phyloP scores from a whole-genome alignment of 2,113 vertebrate species.

The Halichoeres trimaculatus region DNA sequence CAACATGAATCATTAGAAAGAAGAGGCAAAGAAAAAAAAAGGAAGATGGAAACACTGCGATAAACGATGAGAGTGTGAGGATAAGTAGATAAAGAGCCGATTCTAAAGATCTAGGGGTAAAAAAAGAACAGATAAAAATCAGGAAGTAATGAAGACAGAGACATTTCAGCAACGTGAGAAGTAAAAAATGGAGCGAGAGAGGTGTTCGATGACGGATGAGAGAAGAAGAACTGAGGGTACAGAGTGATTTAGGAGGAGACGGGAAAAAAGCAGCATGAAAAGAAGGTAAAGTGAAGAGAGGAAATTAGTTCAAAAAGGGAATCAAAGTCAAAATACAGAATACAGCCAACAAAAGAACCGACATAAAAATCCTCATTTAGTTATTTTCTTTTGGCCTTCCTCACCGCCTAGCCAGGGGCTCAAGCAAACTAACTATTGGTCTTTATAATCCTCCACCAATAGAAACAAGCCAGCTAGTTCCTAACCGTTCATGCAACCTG shows the following conservation, averaged over 20 bases:
- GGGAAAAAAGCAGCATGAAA: no score
- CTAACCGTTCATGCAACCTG: no score
- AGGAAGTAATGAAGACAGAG: neutral
- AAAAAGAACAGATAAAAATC: neutral
- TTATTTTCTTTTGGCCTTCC: no score
- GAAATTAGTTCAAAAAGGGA: no score
- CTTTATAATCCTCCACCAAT: no score
- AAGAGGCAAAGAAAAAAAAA: slow-evolving; percentile 7
- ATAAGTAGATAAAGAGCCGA: slow-evolving; percentile 22
- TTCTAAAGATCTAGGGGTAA: neutral
- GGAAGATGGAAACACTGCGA: slow-evolving; percentile 10
- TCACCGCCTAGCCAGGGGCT: no score
- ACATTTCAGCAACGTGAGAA: neutral
- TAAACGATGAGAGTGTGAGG: slow-evolving; percentile 16
- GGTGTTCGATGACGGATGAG: slow-evolving; percentile 1
- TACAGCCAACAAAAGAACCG: no score
- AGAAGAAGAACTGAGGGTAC: neutral
- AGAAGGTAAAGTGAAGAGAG: no score
- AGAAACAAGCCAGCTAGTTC: no score
- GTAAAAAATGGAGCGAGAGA: neutral
- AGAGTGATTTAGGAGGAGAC: neutral
- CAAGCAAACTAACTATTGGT: no score
- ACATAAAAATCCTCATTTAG: no score
- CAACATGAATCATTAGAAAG: slow-evolving; percentile 80
- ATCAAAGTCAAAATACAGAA: no score